Base-by-base conservation (phyloP, 2,113 vertebrate species). In the Zosterops borbonicus region DNA sequence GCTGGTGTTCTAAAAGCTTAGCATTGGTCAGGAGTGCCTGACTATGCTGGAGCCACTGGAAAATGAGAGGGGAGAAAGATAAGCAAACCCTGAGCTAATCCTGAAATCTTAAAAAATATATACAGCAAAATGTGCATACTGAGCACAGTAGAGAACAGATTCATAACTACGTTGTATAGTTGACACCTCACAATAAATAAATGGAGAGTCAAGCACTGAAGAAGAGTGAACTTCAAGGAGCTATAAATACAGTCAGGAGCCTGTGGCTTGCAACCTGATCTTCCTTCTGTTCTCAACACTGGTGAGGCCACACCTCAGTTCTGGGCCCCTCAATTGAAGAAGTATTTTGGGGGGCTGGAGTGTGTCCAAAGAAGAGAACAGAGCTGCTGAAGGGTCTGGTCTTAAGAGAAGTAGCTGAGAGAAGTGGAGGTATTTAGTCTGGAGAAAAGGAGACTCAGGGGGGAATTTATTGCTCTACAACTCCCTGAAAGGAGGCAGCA, bases 351-450 rank as follows among this genome's bases (percentile, higher is more conserved):
- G 12, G 37, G 1, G 12, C 28, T 82, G 69, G 33, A 67, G 23
- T 2, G 8, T 46, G 77, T n/a, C 53, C n/a, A 60, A 39, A 68
- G n/a, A 39, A 44, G 16, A 39, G 7, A 20, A 15, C 6, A 22
- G 37, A 42, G 22, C 27, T 37, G 50, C 8, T 3, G 69, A 21
- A 75, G 12, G 44, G 15, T 60, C 60, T 82, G 46, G 39, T 46
- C 3, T 27, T 41, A 41, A 31, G 14, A 69, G 14, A 17, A 42
- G 7, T 4, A 25, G 19, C 11, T 69, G 62, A 58, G 27, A 16
- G 1, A 63, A 14, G 2, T 11, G 22, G 5, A 11, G 0, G 4
- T 46, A 23, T 56, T 87, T 13, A 50, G 24, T 0, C 10, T n/a
- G 49, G 56, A 70, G 37, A 6, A 64, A n/a, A 76, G 63, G 24